Percentiles rank a stretch among this genome's conserved stretches.
phyloP scores from a whole-genome alignment of 2,113 vertebrate genomes.

The Pachycephala philippinensis region DNA sequence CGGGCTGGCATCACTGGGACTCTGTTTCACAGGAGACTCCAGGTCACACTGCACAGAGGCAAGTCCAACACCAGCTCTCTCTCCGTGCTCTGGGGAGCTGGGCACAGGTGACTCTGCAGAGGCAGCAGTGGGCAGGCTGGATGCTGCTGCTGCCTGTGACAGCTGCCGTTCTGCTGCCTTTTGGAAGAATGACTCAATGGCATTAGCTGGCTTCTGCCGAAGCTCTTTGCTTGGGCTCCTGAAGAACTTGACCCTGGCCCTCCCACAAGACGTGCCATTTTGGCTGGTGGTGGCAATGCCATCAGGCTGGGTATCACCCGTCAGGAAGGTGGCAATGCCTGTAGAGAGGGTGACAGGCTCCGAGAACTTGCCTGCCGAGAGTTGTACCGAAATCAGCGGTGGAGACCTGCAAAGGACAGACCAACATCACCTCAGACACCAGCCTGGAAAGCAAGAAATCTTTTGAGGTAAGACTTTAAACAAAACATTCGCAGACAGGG shows the following conservation, averaged over 20 bases:
- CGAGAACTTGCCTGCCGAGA: slow-evolving; percentile 87
- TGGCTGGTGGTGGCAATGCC: neutral
- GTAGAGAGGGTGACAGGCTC: slow-evolving; percentile 67
- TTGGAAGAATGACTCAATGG: slow-evolving; percentile 85
- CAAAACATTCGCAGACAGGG: neutral
- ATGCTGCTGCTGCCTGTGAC: neutral
- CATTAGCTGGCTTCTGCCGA: slow-evolving; percentile 59
- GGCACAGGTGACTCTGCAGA: neutral
- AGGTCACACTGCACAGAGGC: neutral
- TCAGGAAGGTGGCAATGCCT: slow-evolving; percentile 84
- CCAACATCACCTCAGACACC: neutral
- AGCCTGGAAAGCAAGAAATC: neutral
- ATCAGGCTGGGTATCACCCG: slow-evolving; percentile 49
- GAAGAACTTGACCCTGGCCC: slow-evolving; percentile 46
- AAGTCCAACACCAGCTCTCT: neutral
- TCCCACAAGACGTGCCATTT: slow-evolving; percentile 23
- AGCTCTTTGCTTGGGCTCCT: slow-evolving; percentile 34
- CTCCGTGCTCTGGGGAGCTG: neutral
- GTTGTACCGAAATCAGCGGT: slow-evolving; percentile 81
- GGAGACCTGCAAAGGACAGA: slow-evolving; percentile 80
- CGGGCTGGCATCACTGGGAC: neutral
- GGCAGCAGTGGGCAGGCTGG: neutral
- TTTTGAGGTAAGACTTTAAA: neutral
- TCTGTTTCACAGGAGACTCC: slow-evolving; percentile 7
- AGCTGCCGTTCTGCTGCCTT: slow-evolving; percentile 77